Conservation (phyloP, 2,797 vertebrate genomes). For the Diceros bicornis region DNA sequence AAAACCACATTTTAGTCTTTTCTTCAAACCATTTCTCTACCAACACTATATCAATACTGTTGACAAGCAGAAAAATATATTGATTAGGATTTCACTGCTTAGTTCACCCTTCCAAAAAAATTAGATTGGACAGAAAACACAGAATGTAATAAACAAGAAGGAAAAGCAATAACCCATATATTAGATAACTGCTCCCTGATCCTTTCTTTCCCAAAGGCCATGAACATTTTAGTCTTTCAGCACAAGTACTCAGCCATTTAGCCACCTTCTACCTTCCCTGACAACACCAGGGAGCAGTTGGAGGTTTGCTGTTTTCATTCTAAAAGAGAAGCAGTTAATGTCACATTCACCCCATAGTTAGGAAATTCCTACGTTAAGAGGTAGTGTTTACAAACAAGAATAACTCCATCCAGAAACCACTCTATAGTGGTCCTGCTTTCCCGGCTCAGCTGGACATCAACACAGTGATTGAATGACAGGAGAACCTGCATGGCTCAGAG, state of each 20-base stretch:
- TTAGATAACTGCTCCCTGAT: background rate
- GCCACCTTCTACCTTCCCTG: background rate
- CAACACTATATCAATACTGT: background rate
- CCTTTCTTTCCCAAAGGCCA: background rate
- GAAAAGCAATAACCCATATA: background rate
- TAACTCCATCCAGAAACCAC: background rate
- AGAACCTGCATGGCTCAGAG: background rate
- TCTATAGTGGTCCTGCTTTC: background rate
- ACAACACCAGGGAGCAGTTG: background rate
- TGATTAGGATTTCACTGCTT: background rate
- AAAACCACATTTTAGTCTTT: constrained; percentile 2
- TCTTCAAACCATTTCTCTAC: background rate
- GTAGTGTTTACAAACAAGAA: background rate
- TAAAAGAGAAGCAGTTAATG: background rate
- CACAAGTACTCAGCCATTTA: background rate
- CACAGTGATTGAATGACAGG: background rate
- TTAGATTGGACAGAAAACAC: background rate
- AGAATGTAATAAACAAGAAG: background rate
- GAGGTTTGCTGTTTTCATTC: background rate
- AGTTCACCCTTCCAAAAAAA: background rate
- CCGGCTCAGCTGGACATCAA: fast-evolving
- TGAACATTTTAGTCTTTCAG: background rate
- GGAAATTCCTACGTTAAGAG: background rate
- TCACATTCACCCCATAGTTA: background rate
- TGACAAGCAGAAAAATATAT: background rate